Evolutionary conservation across 2,113 vertebrate species (phyloP).

Genomic region (Apeltes quadracus): DNA sequence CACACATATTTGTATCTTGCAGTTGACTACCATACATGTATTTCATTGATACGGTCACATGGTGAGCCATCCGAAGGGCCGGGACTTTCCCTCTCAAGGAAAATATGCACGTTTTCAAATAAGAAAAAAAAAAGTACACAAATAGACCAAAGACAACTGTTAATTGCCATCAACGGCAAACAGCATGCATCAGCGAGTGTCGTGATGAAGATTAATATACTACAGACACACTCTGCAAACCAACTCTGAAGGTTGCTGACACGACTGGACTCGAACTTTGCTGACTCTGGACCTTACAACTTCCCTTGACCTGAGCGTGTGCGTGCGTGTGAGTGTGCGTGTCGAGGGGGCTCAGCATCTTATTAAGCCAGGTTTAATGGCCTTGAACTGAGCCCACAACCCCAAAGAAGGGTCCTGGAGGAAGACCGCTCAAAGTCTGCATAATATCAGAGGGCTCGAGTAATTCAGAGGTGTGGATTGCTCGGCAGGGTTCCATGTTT

Average conservation of each 20-base stretch:
- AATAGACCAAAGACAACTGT: not conserved
- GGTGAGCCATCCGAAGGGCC: no score
- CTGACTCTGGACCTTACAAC: conserved; percentile 60
- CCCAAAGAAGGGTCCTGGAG: conserved; percentile 44
- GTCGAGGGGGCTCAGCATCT: conserved; percentile 44
- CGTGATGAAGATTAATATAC: conserved; percentile 31
- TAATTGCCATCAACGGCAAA: conserved; percentile 20
- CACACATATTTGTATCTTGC: not conserved
- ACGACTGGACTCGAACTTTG: conserved; percentile 51
- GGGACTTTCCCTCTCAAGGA: no score
- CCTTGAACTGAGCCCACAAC: conserved; percentile 59
- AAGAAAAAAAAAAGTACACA: not conserved
- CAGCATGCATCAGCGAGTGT: conserved; percentile 35
- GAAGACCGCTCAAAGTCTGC: conserved; percentile 59
- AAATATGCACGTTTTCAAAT: conserved; percentile 3
- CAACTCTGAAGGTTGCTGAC: conserved; percentile 60
- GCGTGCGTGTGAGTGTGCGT: no score
- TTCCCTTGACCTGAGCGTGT: conserved; percentile 33
- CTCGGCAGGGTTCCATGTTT: conserved; percentile 46
- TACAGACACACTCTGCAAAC: conserved; percentile 11
- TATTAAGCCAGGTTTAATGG: conserved; percentile 72
- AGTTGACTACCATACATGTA: not conserved
- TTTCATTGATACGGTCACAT: no score
- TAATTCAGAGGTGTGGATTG: conserved; percentile 13
- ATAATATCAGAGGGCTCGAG: conserved; percentile 41